Conservation (phyloP, 2,797 vertebrate species). For the Varecia variegata region DNA sequence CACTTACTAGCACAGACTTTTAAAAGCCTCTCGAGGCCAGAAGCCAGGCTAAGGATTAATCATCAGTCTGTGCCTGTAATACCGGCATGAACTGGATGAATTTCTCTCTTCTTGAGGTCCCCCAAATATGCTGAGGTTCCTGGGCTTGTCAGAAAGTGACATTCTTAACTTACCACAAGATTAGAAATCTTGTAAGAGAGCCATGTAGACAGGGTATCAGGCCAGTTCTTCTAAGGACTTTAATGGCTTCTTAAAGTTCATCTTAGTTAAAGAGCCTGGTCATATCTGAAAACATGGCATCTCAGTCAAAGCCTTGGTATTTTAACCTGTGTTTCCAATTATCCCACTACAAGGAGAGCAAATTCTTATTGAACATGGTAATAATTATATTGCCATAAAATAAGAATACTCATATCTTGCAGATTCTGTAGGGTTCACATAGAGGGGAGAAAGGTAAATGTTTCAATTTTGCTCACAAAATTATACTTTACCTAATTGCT, state of each 20-base stretch:
- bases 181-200: not conserved
- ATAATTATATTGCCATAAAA: no score
- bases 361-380: not conserved
- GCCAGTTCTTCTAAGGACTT: not conserved
- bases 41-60: not conserved
- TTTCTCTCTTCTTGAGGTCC: not conserved
- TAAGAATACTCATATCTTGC: not conserved
- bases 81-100: not conserved
- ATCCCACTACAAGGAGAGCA: not conserved
- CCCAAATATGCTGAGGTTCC: not conserved
- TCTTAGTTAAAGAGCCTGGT: not conserved
- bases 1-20: not conserved
- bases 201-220: not conserved
- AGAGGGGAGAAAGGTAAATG: not conserved
- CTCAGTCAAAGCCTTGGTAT: not conserved
- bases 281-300: not conserved
- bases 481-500: not conserved
- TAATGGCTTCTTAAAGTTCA: not conserved
- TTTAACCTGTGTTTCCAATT: not conserved
- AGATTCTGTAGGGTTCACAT: not conserved
- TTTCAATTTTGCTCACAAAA: not conserved
- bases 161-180: not conserved
- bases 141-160: not conserved
- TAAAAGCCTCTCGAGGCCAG: not conserved
- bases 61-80: not conserved